These are phyloP conservation scores for Cuniculus paca DNA, from an alignment of 2,797 vertebrate genomes.

Conservation along the genomic window DNA sequence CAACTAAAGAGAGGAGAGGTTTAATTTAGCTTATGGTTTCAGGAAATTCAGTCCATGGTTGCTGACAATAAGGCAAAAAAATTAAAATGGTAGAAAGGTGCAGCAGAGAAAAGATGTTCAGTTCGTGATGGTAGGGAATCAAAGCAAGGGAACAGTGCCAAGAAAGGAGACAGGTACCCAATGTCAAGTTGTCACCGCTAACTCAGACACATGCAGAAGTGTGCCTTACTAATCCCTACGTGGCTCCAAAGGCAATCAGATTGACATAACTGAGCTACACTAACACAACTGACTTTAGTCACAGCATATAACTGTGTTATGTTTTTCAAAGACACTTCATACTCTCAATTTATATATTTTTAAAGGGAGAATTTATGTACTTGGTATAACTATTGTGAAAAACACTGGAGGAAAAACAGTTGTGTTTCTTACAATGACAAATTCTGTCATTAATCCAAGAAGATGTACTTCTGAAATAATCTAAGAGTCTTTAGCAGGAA, in stretches of 20 bases:
- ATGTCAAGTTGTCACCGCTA: neutral
- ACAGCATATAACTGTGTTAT: neutral
- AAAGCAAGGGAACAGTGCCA: neutral
- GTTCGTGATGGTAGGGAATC: neutral
- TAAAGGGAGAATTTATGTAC: neutral
- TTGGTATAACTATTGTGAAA: slow-evolving; percentile 11
- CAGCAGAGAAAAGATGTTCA: neutral
- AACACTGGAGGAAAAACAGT: neutral
- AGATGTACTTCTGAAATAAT: neutral
- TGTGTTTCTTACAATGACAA: neutral
- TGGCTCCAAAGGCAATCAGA: neutral
- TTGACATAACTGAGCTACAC: neutral
- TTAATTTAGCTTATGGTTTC: neutral
- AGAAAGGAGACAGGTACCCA: neutral
- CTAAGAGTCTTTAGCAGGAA: neutral
- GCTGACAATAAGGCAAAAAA: neutral
- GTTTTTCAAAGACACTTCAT: neutral
- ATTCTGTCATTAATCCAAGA: neutral
- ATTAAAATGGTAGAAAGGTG: neutral
- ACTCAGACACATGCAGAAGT: neutral
- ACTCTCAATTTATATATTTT: neutral
- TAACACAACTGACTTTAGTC: neutral
- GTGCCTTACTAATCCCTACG: neutral
- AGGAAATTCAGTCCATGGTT: neutral
- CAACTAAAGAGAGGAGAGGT: neutral